Evolutionary conservation across 2,113 vertebrate species (phyloP).

Genomic region (Smithornis capensis): DNA sequence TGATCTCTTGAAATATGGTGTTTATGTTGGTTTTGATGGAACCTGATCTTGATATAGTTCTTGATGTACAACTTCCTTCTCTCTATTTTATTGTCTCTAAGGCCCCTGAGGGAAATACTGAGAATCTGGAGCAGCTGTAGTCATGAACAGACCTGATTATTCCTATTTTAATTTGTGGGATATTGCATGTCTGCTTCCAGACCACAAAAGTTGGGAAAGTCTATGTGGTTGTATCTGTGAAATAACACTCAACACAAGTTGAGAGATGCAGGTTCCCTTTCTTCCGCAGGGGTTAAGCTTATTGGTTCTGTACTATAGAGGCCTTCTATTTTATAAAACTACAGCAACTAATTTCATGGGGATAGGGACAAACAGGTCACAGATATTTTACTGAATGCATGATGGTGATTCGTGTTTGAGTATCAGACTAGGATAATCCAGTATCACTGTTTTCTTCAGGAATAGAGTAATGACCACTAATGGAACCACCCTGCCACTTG

Average conservation of each 20-base stretch:
- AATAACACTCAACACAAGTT: not conserved
- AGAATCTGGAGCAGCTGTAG: constrained; percentile 20
- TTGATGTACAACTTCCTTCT: not conserved
- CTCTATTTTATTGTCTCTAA: not conserved
- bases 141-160: constrained; percentile 1
- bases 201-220: constrained; percentile 10
- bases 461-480: not conserved
- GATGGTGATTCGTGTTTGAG: not conserved
- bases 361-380: not conserved
- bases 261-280: not conserved
- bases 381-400: not conserved
- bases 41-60: constrained; percentile 1
- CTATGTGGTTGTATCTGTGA: not conserved
- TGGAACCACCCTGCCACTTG: not conserved
- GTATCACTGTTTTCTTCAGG: not conserved
- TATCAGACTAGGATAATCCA: not conserved
- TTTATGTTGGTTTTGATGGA: not conserved
- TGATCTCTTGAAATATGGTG: not conserved
- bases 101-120: not conserved
- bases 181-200: not conserved
- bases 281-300: not conserved
- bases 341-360: not conserved
- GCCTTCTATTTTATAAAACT: not conserved
- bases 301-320: constrained; percentile 7
- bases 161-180: not conserved